Evolutionary conservation across 1,140 invertebrate genomes (phyloP), one percentile per base, ranked within the genome.

Genomic region (Papilio dardanus): DNA sequence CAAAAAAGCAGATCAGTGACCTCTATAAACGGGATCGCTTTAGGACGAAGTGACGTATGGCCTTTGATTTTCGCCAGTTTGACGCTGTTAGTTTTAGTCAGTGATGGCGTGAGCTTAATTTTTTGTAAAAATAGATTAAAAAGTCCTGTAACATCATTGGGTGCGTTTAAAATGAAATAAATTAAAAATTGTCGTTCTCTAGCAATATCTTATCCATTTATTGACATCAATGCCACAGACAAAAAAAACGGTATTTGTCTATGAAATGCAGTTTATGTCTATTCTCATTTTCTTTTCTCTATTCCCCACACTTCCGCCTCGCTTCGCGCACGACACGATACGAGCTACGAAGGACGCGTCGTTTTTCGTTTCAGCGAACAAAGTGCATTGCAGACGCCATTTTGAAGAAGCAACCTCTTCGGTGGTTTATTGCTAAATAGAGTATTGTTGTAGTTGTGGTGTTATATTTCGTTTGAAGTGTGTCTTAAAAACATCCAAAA

Each of bases 391-490:
- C 16, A n/a, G 78, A 76, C 84, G 87, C 86, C 86, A 89, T 89
- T 87, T 87, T 87, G 87, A 82, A 75, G 66, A 75, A 71, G 73
- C 71, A 78, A 71, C 78, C 71, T 74, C 68, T 69, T 74, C 65
- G 67, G 54, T 77, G 73, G 30, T 58, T 74, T 77, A 67, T 35
- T 78, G 79, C 75, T 65, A 76, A 79, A 80, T 19, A 46, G 42
- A 10, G 67, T 58, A 74, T 62, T 42, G 79, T 73, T 76, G 42
- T 76, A 67, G 79, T 79, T 75, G 67, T 79, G 74, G 73, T 80
- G 74, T 79, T 76, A 73, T 76, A 76, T 79, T 80, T 75, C 54
- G 66, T 66, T 73, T 78, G 71, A 71, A 65, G 69, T 81, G 75
- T 79, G 74, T 81, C 74, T 79, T 71, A 74, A 81, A 84, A 82